A percentile compares a stretch with the other conserved stretches of the same genome.
Conservation (phyloP, 2,113 vertebrate genomes). For the Triplophysa tibetana region DNA sequence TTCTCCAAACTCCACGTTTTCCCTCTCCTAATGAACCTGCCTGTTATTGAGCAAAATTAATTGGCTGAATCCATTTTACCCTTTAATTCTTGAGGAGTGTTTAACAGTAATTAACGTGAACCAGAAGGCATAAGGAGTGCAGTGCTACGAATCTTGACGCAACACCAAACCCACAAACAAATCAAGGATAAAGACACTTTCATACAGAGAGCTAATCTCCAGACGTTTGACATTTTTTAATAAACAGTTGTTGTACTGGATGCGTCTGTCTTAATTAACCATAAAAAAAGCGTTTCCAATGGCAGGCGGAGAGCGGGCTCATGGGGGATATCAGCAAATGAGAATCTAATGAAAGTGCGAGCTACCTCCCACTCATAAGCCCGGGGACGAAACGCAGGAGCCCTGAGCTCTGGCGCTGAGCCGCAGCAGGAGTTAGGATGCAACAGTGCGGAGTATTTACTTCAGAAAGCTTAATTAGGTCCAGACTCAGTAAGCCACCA, state of each 20-base stretch:
- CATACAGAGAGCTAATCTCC: constrained; percentile 2
- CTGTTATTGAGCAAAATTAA: constrained; percentile 44
- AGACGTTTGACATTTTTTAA: constrained; percentile 37
- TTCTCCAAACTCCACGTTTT: constrained; percentile 47
- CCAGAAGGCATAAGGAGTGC: constrained; percentile 35
- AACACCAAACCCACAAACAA: neutral
- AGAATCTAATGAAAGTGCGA: constrained; percentile 55
- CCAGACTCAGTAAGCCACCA: constrained; percentile 49
- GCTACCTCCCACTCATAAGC: constrained; percentile 34
- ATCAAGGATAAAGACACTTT: neutral
- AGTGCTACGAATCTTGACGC: neutral
- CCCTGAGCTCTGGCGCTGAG: constrained; percentile 32
- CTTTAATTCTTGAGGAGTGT: constrained; percentile 40
- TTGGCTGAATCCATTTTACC: constrained; percentile 38
- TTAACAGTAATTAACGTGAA: constrained; percentile 49
- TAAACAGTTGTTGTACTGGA: constrained; percentile 42
- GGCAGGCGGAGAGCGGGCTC: constrained; percentile 37
- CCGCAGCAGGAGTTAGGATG: constrained; percentile 46
- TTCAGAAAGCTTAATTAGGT: constrained; percentile 58
- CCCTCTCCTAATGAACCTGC: constrained; percentile 48
- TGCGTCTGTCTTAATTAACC: constrained; percentile 56
- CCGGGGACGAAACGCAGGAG: constrained; percentile 24
- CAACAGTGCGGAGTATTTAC: constrained; percentile 54
- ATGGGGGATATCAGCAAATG: constrained; percentile 55
- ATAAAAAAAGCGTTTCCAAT: constrained; percentile 47